Evolutionary conservation across 2,113 vertebrate genomes (phyloP).

Genomic region (Cyphomyrus plagiostoma): DNA sequence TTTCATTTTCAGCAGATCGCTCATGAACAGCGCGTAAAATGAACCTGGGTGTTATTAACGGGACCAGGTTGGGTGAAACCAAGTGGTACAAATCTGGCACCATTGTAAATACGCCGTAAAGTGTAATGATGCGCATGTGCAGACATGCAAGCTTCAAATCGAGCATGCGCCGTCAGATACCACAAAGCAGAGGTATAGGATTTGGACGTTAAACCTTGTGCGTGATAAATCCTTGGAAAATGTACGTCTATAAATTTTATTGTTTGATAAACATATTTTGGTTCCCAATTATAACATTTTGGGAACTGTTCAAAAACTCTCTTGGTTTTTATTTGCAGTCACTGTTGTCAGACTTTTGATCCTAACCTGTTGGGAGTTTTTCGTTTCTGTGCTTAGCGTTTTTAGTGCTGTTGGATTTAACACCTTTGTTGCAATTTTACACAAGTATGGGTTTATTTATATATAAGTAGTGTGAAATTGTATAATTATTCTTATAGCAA

Average conservation of each 20-base stretch:
- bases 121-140: too few relatives aligned
- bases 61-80: too few relatives aligned
- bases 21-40: too few relatives aligned
- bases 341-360: neutral
- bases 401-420: neutral
- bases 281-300: neutral
- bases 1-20: too few relatives aligned
- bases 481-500: neutral
- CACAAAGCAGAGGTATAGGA: neutral
- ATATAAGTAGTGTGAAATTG: neutral
- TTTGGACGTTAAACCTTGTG: neutral
- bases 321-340: neutral
- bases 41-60: too few relatives aligned
- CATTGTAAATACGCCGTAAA: too few relatives aligned
- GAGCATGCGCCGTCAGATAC: too few relatives aligned
- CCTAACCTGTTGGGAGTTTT: neutral
- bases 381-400: neutral
- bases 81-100: too few relatives aligned
- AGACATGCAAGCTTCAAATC: too few relatives aligned
- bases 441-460: neutral
- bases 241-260: neutral
- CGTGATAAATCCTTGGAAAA: neutral
- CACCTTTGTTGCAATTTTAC: neutral
- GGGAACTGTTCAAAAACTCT: neutral
- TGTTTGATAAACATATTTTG: neutral